A percentile compares a stretch with the other conserved stretches of the same genome.
Evolutionary conservation across 2,797 vertebrate genomes (phyloP).

Genomic region (Enteromius fasciolatus): DNA sequence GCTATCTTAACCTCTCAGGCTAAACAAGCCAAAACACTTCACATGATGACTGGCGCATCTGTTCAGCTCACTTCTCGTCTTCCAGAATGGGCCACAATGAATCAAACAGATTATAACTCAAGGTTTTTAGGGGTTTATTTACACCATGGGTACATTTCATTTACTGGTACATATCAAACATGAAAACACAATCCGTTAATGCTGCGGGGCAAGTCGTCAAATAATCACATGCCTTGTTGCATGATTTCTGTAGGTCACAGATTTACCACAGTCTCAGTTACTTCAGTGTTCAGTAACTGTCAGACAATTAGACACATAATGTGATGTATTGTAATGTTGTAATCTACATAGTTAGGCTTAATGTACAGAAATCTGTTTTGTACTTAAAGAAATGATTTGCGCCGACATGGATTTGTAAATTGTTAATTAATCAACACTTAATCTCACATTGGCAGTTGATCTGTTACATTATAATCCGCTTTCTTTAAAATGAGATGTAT

Average conservation of each 20-base stretch:
- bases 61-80: conserved; percentile 15
- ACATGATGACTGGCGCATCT: background rate
- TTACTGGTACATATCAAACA: conserved; percentile 25
- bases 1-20: conserved; percentile 24
- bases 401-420: background rate
- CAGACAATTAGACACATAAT: background rate
- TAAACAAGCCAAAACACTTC: conserved; percentile 23
- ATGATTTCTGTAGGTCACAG: conserved; percentile 2
- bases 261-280: conserved; percentile 22
- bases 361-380: background rate
- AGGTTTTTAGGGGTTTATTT: conserved; percentile 34
- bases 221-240: conserved; percentile 34
- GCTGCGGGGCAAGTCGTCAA: conserved; percentile 3
- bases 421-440: background rate
- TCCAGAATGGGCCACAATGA: conserved; percentile 15
- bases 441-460: background rate
- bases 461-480: background rate
- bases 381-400: background rate
- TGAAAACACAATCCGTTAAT: conserved; percentile 27
- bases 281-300: background rate
- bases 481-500: conserved; percentile 2
- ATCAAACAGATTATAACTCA: background rate
- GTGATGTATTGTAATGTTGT: conserved; percentile 8
- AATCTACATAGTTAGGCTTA: background rate
- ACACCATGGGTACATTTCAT: conserved; percentile 25